These are phyloP conservation scores for Heterotis niloticus DNA, from an alignment of 2,113 vertebrate genomes.

Conservation along the genomic window DNA sequence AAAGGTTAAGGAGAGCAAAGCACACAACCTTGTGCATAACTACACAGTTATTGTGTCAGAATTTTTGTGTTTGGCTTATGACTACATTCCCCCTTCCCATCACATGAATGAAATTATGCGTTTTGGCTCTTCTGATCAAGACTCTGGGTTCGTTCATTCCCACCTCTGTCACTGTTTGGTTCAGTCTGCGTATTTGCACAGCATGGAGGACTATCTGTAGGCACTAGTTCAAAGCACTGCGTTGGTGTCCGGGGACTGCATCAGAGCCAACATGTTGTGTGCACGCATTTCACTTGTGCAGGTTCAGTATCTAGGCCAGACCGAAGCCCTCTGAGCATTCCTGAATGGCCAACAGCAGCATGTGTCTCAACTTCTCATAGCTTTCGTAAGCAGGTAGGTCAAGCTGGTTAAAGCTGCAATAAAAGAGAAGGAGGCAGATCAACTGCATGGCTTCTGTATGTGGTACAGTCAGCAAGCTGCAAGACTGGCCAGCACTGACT, in stretches of 20 bases:
- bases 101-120: too few species aligned
- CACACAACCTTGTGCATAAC: background rate
- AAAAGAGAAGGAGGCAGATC: background rate
- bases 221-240: background rate
- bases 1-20: background rate
- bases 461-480: too few species aligned
- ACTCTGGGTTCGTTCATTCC: background rate
- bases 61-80: background rate
- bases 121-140: too few species aligned
- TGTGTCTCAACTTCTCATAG: slow-evolving; percentile 92
- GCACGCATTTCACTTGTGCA: slow-evolving; percentile 41
- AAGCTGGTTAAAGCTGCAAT: slow-evolving; percentile 87
- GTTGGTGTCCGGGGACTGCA: background rate
- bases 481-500: too few species aligned
- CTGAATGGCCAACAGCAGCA: slow-evolving; percentile 95
- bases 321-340: slow-evolving; percentile 94
- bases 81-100: background rate
- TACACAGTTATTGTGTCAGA: background rate
- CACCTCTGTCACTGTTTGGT: background rate
- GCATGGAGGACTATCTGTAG: background rate
- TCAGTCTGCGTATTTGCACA: background rate
- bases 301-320: slow-evolving; percentile 73
- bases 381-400: slow-evolving; percentile 92
- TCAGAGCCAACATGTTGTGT: slow-evolving; percentile 9
- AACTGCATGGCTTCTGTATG: too few species aligned